Evolutionary conservation across 2,113 vertebrate species (phyloP).

Genomic region (Cichladusa arquata): DNA sequence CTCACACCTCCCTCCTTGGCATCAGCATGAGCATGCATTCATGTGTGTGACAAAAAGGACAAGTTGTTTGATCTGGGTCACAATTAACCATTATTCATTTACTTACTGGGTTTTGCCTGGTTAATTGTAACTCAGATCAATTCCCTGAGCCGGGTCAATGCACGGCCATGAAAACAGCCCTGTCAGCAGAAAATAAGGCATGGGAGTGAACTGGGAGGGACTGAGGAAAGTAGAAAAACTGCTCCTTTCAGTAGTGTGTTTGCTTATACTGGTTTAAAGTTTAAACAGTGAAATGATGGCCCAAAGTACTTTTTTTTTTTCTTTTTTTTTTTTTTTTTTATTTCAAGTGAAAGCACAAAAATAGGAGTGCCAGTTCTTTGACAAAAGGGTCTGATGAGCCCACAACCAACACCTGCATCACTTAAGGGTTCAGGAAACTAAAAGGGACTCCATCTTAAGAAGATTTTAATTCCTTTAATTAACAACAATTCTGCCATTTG

Average conservation of each 20-base stretch:
- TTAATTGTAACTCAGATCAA: background rate
- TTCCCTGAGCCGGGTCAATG: background rate
- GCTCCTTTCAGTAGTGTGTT: background rate
- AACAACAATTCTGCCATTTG: background rate
- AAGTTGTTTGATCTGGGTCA: background rate
- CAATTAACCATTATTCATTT: background rate
- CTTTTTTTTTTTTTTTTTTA: background rate
- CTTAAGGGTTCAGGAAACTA: background rate
- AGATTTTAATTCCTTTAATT: background rate
- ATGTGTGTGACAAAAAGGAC: background rate
- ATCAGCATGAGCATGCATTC: rapidly evolving
- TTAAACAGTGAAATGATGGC: background rate
- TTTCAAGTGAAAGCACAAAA: background rate
- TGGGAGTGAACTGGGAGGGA: background rate
- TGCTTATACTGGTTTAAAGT: background rate
- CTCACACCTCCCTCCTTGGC: background rate
- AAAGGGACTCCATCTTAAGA: background rate
- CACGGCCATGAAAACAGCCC: background rate
- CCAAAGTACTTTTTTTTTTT: background rate
- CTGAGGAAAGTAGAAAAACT: background rate
- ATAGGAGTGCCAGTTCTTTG: background rate
- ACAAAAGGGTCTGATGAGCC: background rate
- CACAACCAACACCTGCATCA: background rate
- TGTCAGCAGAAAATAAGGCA: constrained; percentile 1
- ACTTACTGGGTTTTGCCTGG: background rate